Conservation (phyloP, 2,113 vertebrate species). For the Carlito syrichta region DNA sequence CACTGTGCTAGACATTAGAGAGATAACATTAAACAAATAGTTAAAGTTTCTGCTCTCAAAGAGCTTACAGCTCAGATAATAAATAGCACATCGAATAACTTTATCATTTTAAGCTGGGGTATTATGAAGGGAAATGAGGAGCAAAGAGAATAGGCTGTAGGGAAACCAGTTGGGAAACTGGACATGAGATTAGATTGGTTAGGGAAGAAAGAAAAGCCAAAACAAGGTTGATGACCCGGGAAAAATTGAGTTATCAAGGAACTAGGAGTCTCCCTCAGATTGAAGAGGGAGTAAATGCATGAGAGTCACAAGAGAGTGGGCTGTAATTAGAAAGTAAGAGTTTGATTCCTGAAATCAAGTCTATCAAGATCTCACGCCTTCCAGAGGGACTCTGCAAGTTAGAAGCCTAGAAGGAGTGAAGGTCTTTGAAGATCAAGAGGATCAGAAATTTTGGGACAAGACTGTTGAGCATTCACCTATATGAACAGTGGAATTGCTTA, state of each 20-base stretch:
- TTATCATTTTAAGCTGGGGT: background rate
- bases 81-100: constrained; percentile 14
- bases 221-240: background rate
- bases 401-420: constrained; percentile 15
- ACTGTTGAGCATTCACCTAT: background rate
- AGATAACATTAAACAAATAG: background rate
- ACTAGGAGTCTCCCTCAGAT: background rate
- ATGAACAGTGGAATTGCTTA: background rate
- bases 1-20: background rate
- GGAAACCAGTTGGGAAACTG: background rate
- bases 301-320: background rate
- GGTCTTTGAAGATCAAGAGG: background rate
- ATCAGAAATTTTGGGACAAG: background rate
- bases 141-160: background rate
- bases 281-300: constrained; percentile 1
- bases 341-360: constrained; percentile 29
- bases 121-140: background rate
- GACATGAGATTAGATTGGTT: background rate
- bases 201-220: background rate
- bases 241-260: background rate
- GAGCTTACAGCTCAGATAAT: background rate
- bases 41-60: background rate
- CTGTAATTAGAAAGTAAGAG: background rate
- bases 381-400: background rate
- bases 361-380: background rate